Base-by-base conservation (phyloP, 2,797 vertebrate species). In the Sphenopsis melanotis region DNA sequence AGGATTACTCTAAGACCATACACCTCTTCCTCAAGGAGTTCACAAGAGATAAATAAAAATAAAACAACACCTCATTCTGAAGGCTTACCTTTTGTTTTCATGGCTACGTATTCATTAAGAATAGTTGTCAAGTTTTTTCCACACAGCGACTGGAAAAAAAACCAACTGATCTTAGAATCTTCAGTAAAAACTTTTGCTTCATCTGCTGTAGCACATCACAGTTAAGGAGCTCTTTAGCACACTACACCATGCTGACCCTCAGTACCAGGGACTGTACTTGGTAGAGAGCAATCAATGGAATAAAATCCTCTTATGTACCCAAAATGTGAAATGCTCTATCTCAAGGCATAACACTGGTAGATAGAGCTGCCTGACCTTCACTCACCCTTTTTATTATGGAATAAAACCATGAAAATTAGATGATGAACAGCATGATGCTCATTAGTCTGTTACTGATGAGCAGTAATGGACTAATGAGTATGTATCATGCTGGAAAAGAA, bases 71-170 rank as follows among this genome's bases (percentile, higher is more conserved):
- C 16, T 74, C 37, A 72, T 66, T 24, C 49, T 65, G 46, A 86
- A 60, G 72, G 52, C 98, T 98, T 97, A 99, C 99, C 99, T 98
- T 99, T 99, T 72, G 99, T 97, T 98, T 99, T 99, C 95, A 98
- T 98, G 88, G 98, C 98, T 90, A 99, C 98, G 23, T 99, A 99
- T 92, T 99, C 99, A 63, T 99, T 99, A 92, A 99, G 97, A 96
- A 99, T 99, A 59, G 99, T 99, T 74, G 98, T 99, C 93, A 99
- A 97, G 93, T 98, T 99, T 98, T 99, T 99, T 86, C 99, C 99
- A 98, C 99, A 99, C 53, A 99, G 93, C n/a, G 99, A 99, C 99
- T 99, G 97, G 32, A 98, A 87, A 70, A 83, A 74, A 90, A 96
- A 52, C 1, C 27, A 65, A 91, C 34, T 15, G 32, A 69, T 66